Evolutionary conservation across 2,797 vertebrate species (phyloP), one percentile per base, ranked within the genome.

Genomic region (Dallia pectoralis): DNA sequence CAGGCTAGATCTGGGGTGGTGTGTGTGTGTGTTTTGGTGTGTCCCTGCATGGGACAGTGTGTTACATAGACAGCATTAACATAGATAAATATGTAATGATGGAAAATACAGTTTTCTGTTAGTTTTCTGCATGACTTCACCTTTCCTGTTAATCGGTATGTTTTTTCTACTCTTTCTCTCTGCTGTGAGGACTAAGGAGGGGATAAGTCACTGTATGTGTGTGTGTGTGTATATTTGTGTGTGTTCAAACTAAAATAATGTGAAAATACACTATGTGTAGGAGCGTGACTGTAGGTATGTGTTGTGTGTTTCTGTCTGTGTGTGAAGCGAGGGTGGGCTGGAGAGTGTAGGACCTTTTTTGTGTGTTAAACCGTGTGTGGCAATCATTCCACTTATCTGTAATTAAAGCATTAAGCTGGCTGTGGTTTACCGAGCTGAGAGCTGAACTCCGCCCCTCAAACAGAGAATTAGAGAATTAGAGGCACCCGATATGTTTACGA

Each of bases 41-140:
- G 19, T 47, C 7, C 25, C n/a, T 22, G 53, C 67, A 51, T 53
- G 75, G 67, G 77, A 68, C 22, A 69, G 67, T 74, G 65, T 71
- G 79, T 79, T 75, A 81, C 84, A 74, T 87, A 90, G 88, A 90
- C 75, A 71, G 87, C 90, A 93, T 93, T 93, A 93, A 93, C 88
- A 91, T 65, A 85, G 83, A 91, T 93, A 91, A 93, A 93, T 93
- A 90, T 91, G 81, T 92, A 89, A 93, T 92, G 91, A 93, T 84
- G 83, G 68, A 83, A 90, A 78, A 93, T 89, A 87, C 83, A 88
- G 86, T 92, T 91, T 90, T 87, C 84, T 85, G 80, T 87, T 86
- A 81, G 81, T 89, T 90, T 89, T 85, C 83, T 89, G 88, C 89
- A 88, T 92, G 91, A 91, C 91, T 92, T 91, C 89, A 91, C 85